Percentiles rank a stretch among this genome's conserved stretches.
These are phyloP conservation scores for Corydoras sp. DNA, from an alignment of 2,113 vertebrate species.

Conservation along the genomic window DNA sequence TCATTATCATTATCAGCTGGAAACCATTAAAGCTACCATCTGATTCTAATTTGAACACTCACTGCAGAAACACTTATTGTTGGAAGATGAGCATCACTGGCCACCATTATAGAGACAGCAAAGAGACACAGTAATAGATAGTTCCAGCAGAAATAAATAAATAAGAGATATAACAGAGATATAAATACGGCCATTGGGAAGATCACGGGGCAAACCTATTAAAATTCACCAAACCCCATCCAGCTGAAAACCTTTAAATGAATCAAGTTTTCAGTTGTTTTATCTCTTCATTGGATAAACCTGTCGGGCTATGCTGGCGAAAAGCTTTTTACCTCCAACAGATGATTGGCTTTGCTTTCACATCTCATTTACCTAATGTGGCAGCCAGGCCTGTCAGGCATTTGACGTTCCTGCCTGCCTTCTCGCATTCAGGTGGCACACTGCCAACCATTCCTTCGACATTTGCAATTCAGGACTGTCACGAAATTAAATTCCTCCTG, in stretches of 20 bases:
- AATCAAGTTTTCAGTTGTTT: background rate
- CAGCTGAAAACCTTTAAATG: too few relatives aligned
- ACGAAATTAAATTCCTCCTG: conserved; percentile 46
- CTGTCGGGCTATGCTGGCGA: conserved; percentile 13
- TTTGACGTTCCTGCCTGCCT: conserved; percentile 12
- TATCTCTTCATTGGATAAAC: conserved; percentile 22
- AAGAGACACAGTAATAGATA: too few relatives aligned
- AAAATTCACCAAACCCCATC: conserved; percentile 1
- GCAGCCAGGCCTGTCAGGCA: conserved; percentile 43
- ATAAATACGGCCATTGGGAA: conserved; percentile 9
- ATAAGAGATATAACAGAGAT: background rate
- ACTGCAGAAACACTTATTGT: too few relatives aligned
- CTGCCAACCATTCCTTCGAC: conserved; percentile 44
- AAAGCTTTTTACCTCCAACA: conserved; percentile 37
- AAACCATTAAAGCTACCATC: too few relatives aligned
- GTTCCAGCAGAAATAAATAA: background rate
- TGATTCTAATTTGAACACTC: too few relatives aligned
- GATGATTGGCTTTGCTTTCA: conserved; percentile 47
- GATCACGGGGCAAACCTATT: conserved; percentile 13
- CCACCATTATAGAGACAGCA: too few relatives aligned
- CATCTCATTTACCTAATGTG: conserved; percentile 45
- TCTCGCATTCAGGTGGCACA: conserved; percentile 32
- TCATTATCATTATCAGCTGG: too few relatives aligned
- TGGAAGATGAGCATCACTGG: too few relatives aligned
- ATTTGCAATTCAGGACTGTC: conserved; percentile 48